Conservation (phyloP, 1,140 invertebrate genomes). For the Drosophila ananassae region DNA sequence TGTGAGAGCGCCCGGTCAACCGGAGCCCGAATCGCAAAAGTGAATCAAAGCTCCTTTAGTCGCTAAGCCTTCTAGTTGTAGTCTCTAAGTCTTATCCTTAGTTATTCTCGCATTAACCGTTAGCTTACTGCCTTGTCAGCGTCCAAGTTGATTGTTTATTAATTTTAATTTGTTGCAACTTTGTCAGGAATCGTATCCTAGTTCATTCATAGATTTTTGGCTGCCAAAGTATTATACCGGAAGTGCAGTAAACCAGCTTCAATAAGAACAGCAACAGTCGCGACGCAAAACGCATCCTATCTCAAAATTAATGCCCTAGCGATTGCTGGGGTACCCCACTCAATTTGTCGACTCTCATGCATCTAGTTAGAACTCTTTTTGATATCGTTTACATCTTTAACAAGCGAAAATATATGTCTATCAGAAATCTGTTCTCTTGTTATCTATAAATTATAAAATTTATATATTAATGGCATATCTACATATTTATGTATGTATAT, state of each 20-base stretch:
- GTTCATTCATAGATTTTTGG: conserved; percentile 42
- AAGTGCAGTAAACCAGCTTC: conserved; percentile 36
- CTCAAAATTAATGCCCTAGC: conserved; percentile 57
- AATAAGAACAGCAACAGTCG: conserved; percentile 20
- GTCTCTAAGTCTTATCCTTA: conserved; percentile 66
- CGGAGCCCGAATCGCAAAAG: conserved; percentile 46
- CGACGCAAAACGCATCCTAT: conserved; percentile 37
- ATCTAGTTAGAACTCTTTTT: conserved; percentile 45
- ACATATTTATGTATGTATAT: conserved; percentile 60
- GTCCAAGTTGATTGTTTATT: conserved; percentile 61
- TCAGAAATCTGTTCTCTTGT: conserved; percentile 62
- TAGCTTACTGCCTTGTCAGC: conserved; percentile 71
- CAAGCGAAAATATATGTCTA: conserved; percentile 42
- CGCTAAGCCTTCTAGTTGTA: conserved; percentile 64
- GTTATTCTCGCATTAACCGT: conserved; percentile 54
- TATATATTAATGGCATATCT: conserved; percentile 50
- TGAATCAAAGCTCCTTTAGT: conserved; percentile 80
- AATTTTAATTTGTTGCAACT: conserved; percentile 42
- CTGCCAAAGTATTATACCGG: conserved; percentile 74
- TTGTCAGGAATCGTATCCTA: conserved; percentile 37
- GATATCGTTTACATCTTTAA: conserved; percentile 47
- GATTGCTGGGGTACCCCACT: conserved; percentile 22
- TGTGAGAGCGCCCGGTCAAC: background rate
- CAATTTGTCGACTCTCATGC: conserved; percentile 48
- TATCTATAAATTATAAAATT: conserved; percentile 53